Percentiles rank a stretch among this genome's conserved stretches.
Conservation (phyloP, 2,888 invertebrate species). For the Acrocera orbiculus region DNA sequence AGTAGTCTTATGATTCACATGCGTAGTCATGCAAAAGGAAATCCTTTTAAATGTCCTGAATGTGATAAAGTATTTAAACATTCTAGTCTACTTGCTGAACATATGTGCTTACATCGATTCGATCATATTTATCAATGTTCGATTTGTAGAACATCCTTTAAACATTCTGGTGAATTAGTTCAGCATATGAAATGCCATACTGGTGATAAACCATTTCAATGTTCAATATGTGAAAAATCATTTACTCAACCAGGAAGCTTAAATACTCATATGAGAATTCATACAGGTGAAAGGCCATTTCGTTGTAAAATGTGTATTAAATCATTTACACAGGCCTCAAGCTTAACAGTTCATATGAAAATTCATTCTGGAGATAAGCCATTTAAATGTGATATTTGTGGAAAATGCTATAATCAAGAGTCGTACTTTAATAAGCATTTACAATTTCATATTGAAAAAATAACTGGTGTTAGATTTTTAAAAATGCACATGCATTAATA, state of each 20-base stretch:
- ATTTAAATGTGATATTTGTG: constrained; percentile 24
- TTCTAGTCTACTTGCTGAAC: constrained; percentile 27
- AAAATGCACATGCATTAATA: no score
- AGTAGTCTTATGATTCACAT: constrained; percentile 26
- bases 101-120: constrained; percentile 29
- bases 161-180: constrained; percentile 28
- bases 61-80: constrained; percentile 31
- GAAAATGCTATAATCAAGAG: constrained; percentile 27
- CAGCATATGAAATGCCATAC: constrained; percentile 33
- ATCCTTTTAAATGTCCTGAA: constrained; percentile 23
- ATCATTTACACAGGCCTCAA: constrained; percentile 30
- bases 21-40: constrained; percentile 24
- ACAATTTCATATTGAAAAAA: constrained; percentile 20
- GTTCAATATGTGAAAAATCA: constrained; percentile 30
- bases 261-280: constrained; percentile 31
- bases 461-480: no score
- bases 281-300: constrained; percentile 29
- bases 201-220: constrained; percentile 32
- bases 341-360: constrained; percentile 30
- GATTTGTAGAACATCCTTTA: constrained; percentile 26
- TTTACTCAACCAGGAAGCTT: constrained; percentile 31
- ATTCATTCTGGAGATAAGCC: constrained; percentile 28
- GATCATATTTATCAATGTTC: constrained; percentile 29
- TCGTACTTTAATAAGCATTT: constrained; percentile 27
- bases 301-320: constrained; percentile 29